Base-by-base conservation (phyloP, 2,797 vertebrate genomes). In the Catostomus latipinnis region DNA sequence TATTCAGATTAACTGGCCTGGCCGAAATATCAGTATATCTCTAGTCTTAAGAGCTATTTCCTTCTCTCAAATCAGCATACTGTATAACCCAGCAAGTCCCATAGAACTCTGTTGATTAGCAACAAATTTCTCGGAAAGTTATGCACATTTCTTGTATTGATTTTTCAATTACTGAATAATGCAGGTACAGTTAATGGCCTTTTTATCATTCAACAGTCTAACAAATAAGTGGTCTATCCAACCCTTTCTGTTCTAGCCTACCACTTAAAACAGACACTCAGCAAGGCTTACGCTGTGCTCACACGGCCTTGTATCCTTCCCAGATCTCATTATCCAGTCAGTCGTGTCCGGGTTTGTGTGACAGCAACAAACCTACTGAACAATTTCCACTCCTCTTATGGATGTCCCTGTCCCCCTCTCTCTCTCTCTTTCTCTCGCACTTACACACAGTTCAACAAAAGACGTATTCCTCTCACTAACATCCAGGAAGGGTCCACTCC, bases 321-420 rank as follows among this genome's bases (percentile, higher is more conserved):
- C 89, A 81, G 92, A 93, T 91, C 90, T 93, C 89, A 88, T 91
- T 91, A 92, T 89, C 77, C 88, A 85, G 85, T 86, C 90, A 91
- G 92, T 92, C 88, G 67, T 88, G 83, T 84, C 86, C 87, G 73
- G 88, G 86, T 89, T 90, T 85, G 85, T 92, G 89, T 88, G 83
- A 87, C 87, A 78, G 85, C 83, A 81, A 90, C 80, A 90, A 90
- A 90, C 88, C 86, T 85, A 90, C 86, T 86, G 85, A 74, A 78
- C 73, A 90, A 88, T 93, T 94, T 95, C 94, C 94, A 94, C 92
- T 94, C 93, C 93, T 82, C 86, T 94, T 94, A 94, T 91, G 93
- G 93, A 85, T 74, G 80, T 90, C 83, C 82, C 84, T 80, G 76
- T 87, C 86, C 85, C 80, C 49, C 83, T 85, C 74, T 73, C 22